These are phyloP conservation scores for Apantesis nais DNA, from an alignment of 2,888 invertebrate species.

Conservation along the genomic window DNA sequence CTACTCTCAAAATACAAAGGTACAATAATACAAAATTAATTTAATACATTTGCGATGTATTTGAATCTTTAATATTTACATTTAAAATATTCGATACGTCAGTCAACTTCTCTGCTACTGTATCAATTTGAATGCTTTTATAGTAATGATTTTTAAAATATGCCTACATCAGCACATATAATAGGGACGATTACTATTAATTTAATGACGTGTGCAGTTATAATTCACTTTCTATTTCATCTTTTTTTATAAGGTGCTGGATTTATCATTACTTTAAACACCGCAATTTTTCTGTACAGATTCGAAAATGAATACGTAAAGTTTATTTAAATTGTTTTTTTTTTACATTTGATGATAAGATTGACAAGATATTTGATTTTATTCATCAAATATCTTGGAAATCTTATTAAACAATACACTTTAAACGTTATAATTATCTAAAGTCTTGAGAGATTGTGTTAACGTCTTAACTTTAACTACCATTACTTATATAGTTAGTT, in stretches of 20 bases:
- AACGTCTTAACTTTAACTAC: too few relatives aligned
- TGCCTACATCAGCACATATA: slow-evolving; percentile 5
- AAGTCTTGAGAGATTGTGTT: too few relatives aligned
- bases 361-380: too few relatives aligned
- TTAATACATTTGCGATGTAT: not conserved
- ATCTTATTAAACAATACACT: not conserved
- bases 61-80: not conserved
- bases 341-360: too few relatives aligned
- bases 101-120: not conserved
- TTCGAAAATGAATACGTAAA: too few relatives aligned
- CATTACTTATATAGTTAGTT: not conserved
- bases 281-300: too few relatives aligned
- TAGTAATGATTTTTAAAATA: not conserved
- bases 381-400: not conserved
- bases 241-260: not conserved
- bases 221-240: not conserved
- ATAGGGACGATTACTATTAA: not conserved
- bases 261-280: not conserved
- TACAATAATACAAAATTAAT: not conserved
- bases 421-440: not conserved
- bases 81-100: not conserved
- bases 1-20: not conserved
- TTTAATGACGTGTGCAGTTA: not conserved
- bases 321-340: too few relatives aligned
- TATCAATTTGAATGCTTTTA: not conserved